phyloP scores from a whole-genome alignment of 2,797 vertebrate species.

The Sebastiscus tertius region DNA sequence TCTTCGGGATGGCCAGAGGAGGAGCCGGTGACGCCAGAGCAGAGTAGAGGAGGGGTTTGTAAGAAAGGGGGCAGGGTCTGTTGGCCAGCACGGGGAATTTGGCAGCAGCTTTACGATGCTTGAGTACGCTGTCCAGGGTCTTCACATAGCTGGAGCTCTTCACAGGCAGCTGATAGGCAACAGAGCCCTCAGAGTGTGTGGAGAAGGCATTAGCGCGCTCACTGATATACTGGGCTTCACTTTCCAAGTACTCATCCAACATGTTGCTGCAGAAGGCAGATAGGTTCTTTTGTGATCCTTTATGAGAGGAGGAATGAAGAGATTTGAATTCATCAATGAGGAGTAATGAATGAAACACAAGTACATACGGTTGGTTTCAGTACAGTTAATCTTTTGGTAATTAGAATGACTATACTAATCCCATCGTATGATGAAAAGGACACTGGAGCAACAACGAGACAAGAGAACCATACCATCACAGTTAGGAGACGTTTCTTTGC shows the following conservation, averaged over 20 bases:
- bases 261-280: constrained; percentile 98
- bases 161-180: constrained; percentile 91
- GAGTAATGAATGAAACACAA: constrained; percentile 31
- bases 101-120: constrained; percentile 64
- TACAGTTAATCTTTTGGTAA: constrained; percentile 35
- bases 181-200: constrained; percentile 79
- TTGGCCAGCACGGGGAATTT: constrained; percentile 22
- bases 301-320: constrained; percentile 20
- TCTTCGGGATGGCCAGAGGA: neutral
- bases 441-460: neutral
- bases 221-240: constrained; percentile 92
- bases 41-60: constrained; percentile 46
- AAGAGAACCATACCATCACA: constrained; percentile 61
- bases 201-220: constrained; percentile 89
- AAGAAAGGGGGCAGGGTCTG: constrained; percentile 79
- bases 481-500: constrained; percentile 66
- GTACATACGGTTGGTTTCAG: constrained; percentile 29
- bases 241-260: constrained; percentile 96
- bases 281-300: constrained; percentile 86
- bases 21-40: constrained; percentile 22
- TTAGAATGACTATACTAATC: constrained; percentile 32
- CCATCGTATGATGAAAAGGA: constrained; percentile 4
- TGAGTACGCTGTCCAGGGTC: constrained; percentile 93
- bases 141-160: constrained; percentile 95
- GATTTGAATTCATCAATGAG: constrained; percentile 12